Percentiles rank a stretch among this genome's conserved stretches.
These are phyloP conservation scores for Sorex maritimensis DNA, from an alignment of 2,797 vertebrate genomes.

Conservation along the genomic window DNA sequence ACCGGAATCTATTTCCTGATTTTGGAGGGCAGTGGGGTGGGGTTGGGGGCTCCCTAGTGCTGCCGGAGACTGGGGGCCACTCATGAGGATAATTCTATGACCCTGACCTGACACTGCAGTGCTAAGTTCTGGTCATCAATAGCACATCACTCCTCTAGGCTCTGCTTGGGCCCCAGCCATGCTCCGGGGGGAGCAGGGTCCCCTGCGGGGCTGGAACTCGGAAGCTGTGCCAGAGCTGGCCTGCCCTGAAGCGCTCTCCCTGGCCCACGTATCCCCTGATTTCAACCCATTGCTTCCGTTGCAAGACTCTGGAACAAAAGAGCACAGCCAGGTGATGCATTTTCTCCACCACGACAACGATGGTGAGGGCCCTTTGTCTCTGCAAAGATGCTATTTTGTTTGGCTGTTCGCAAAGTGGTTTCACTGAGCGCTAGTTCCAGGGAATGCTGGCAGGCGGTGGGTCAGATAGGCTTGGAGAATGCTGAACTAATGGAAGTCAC, in stretches of 20 bases:
- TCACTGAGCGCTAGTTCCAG: neutral
- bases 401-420: conserved; percentile 12
- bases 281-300: neutral
- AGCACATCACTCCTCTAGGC: no score
- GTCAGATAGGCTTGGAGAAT: conserved; percentile 39
- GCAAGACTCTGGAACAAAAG: neutral
- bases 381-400: neutral
- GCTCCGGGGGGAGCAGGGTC: no score
- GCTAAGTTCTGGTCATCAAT: no score
- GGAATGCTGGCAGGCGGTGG: neutral
- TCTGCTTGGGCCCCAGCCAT: no score
- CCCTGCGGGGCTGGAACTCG: no score
- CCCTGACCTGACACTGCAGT: no score
- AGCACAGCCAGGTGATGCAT: neutral
- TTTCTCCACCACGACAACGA: neutral
- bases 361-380: neutral
- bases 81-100: no score
- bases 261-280: neutral
- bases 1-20: neutral
- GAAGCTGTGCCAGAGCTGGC: no score
- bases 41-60: no score
- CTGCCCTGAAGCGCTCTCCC: no score
- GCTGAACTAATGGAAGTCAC: conserved; percentile 14
- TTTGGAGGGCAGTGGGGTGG: no score
- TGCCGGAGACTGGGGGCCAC: no score